Evolutionary conservation across 37 sponge, comb jelly and placozoan genomes (phyloP).

Genomic region (Theonella swinhoei): DNA sequence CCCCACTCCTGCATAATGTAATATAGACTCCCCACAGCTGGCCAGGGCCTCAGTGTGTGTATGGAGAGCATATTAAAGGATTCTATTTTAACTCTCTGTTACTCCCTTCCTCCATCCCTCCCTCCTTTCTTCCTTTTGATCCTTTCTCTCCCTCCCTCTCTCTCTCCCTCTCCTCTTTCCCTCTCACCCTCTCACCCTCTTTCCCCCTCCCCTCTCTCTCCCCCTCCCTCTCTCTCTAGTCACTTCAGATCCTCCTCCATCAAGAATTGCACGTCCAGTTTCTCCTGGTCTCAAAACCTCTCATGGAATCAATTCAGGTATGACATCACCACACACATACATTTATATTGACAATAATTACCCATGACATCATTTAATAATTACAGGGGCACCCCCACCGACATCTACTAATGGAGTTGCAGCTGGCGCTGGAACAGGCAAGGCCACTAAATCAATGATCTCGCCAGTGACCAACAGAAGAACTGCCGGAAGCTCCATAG

Average conservation of each 20-base stretch:
- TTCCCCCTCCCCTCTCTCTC: slow-evolving; percentile 2
- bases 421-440: slow-evolving; percentile 3
- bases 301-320: background rate
- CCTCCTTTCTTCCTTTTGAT: background rate
- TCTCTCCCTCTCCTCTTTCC: background rate
- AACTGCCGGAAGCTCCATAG: slow-evolving; percentile 51
- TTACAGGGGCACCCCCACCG: background rate
- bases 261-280: slow-evolving; percentile 37
- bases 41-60: too few species aligned
- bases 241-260: slow-evolving; percentile 1
- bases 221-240: background rate
- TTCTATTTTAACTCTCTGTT: background rate
- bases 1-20: too few species aligned
- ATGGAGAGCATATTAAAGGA: too few species aligned
- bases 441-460: background rate
- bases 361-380: background rate
- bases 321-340: background rate
- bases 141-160: background rate
- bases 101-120: background rate
- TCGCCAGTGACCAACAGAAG: background rate
- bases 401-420: background rate
- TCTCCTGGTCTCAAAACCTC: slow-evolving; percentile 44
- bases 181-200: too few species aligned
- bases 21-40: too few species aligned
- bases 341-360: background rate